These are phyloP conservation scores for Dryocosmus kuriphilus DNA, from an alignment of 2,888 invertebrate species.

Conservation along the genomic window DNA sequence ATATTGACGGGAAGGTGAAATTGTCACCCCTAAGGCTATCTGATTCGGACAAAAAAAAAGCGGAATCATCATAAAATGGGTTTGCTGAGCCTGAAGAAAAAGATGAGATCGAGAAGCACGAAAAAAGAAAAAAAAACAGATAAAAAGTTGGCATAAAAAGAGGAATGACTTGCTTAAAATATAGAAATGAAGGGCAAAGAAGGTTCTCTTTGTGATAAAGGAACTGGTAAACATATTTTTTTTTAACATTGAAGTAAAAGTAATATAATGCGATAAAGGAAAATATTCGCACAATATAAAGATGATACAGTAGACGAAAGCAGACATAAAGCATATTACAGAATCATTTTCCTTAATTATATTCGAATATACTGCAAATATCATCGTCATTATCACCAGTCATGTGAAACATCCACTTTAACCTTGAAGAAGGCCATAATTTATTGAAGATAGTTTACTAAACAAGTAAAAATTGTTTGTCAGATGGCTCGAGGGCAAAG, in stretches of 20 bases:
- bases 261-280: neutral
- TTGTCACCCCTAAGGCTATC: slow-evolving; percentile 32
- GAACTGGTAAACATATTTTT: neutral
- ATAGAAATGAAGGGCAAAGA: neutral
- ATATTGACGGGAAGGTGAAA: slow-evolving; percentile 17
- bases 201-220: no score
- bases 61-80: slow-evolving; percentile 17
- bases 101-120: slow-evolving; percentile 2
- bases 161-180: neutral
- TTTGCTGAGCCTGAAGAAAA: slow-evolving; percentile 12
- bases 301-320: neutral
- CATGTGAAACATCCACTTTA: no score
- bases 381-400: no score
- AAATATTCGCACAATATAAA: neutral
- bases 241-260: neutral
- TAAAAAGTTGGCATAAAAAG: neutral
- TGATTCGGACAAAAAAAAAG: slow-evolving; percentile 8
- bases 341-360: no score
- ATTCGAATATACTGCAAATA: no score
- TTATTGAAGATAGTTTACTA: no score
- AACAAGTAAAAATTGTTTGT: no score
- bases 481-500: no score
- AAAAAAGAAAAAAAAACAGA: neutral
- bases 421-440: no score
- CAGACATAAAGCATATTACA: neutral